Percentiles rank a stretch among this genome's conserved stretches.
These are phyloP conservation scores for Gymnocephalus cernua DNA, from an alignment of 2,113 vertebrate genomes.

Conservation along the genomic window DNA sequence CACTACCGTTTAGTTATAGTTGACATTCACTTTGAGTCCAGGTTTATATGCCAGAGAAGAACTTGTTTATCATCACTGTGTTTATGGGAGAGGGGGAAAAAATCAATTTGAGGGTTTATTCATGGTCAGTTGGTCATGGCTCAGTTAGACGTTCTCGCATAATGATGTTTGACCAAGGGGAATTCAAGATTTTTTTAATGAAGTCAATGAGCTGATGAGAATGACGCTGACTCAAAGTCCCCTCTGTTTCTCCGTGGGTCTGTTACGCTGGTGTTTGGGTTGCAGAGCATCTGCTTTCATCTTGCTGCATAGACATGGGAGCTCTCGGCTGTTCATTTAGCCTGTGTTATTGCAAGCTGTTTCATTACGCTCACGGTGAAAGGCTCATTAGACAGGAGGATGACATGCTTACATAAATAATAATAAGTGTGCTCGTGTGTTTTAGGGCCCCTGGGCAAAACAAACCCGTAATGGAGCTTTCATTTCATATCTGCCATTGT, in stretches of 20 bases:
- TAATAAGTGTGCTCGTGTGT: slow-evolving; percentile 71
- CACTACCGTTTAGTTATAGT: slow-evolving; percentile 1
- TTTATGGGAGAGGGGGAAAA: slow-evolving; percentile 37
- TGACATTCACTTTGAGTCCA: slow-evolving; percentile 52
- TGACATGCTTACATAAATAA: slow-evolving; percentile 82
- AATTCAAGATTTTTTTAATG: slow-evolving; percentile 56
- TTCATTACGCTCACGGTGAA: slow-evolving; percentile 77
- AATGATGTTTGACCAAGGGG: slow-evolving; percentile 65
- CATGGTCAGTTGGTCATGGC: slow-evolving; percentile 64
- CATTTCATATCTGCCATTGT: slow-evolving; percentile 40
- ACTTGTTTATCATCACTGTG: slow-evolving; percentile 49
- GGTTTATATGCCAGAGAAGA: slow-evolving; percentile 47
- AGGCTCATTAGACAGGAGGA: slow-evolving; percentile 81
- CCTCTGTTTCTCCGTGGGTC: slow-evolving; percentile 50
- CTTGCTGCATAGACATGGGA: slow-evolving; percentile 70
- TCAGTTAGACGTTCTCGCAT: slow-evolving; percentile 52
- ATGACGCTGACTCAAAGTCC: slow-evolving; percentile 63
- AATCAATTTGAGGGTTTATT: slow-evolving; percentile 70
- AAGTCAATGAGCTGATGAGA: slow-evolving; percentile 77
- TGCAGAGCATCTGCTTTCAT: slow-evolving; percentile 79
- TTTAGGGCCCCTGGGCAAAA: slow-evolving; percentile 61
- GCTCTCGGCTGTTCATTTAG: slow-evolving; percentile 79
- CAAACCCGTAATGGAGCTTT: slow-evolving; percentile 59
- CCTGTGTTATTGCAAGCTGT: slow-evolving; percentile 80
- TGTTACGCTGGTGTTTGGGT: slow-evolving; percentile 63